phyloP scores from a whole-genome alignment of 2,888 invertebrate species.

The Cancer borealis region DNA sequence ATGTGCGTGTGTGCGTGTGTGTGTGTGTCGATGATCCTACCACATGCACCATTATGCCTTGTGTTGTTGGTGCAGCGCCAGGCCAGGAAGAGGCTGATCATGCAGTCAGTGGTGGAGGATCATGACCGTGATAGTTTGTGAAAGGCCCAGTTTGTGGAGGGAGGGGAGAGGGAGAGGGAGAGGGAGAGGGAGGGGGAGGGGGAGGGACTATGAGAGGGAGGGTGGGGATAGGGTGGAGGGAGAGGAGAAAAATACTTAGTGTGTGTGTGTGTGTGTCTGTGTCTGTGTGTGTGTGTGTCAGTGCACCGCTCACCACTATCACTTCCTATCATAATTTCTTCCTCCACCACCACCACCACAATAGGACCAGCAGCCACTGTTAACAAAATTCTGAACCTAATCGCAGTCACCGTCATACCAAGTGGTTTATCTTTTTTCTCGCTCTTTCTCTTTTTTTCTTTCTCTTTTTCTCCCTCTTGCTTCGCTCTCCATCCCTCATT shows the following conservation, averaged over 20 bases:
- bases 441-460: too few species aligned
- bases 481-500: too few species aligned
- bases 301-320: neutral
- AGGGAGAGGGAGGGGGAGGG: neutral
- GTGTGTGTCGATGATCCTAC: neutral
- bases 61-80: neutral
- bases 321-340: too few species aligned
- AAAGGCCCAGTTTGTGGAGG: neutral
- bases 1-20: neutral
- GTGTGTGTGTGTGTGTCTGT: neutral
- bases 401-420: too few species aligned
- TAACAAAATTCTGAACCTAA: too few species aligned
- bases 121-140: neutral
- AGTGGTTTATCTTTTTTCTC: too few species aligned
- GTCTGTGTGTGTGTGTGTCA: neutral
- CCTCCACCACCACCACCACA: too few species aligned
- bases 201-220: neutral
- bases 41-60: neutral
- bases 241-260: neutral
- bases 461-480: too few species aligned
- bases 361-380: too few species aligned
- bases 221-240: neutral
- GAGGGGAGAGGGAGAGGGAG: slow-evolving; percentile 39
- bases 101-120: neutral
- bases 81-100: neutral